Conservation (phyloP, 2,797 vertebrate species). For the Euphonia xanthogaster region DNA sequence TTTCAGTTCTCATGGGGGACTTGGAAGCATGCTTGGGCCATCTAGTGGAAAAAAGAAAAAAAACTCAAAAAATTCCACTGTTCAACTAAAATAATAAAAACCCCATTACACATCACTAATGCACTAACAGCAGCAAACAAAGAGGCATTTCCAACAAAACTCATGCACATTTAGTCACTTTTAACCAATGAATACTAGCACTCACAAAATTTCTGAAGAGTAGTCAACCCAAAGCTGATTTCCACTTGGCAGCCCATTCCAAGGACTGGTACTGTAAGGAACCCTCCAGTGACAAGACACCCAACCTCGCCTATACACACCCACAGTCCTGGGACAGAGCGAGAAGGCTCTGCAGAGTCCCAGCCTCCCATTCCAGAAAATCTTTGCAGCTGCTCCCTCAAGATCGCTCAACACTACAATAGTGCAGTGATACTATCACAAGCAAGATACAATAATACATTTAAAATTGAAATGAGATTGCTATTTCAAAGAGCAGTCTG, state of each 20-base stretch:
- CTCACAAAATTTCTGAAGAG: neutral
- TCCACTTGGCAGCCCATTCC: neutral
- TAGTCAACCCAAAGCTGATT: neutral
- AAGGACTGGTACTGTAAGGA: neutral
- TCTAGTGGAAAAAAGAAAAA: conserved; percentile 36
- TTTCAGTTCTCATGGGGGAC: neutral
- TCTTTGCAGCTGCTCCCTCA: neutral
- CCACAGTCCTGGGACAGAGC: accelerated
- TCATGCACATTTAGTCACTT: neutral
- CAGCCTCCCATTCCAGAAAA: neutral
- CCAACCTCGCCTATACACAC: neutral
- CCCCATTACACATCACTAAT: neutral
- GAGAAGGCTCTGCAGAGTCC: neutral
- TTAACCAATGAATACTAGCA: neutral
- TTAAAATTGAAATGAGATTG: neutral
- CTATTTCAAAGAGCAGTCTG: neutral
- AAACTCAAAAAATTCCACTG: neutral
- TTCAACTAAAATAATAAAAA: neutral
- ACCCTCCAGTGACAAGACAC: accelerated
- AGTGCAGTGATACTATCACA: neutral
- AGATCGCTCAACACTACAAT: neutral
- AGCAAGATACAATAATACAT: neutral
- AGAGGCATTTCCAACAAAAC: neutral
- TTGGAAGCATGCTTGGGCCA: conserved; percentile 9
- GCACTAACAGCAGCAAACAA: neutral